Evolutionary conservation across 2,113 vertebrate species (phyloP).

Genomic region (Camelus bactrianus): DNA sequence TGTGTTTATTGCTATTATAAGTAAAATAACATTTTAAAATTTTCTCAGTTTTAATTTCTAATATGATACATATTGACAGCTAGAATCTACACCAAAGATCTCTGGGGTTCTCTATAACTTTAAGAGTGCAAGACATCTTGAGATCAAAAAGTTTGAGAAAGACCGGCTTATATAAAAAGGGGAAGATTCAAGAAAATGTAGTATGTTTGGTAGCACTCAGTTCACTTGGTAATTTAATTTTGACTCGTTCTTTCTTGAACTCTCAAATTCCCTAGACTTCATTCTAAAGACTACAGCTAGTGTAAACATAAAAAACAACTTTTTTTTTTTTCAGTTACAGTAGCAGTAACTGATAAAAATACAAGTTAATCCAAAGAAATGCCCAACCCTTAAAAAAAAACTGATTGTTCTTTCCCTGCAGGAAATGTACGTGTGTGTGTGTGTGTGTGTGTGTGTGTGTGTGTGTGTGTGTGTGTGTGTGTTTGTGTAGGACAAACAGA

Average conservation of each 20-base stretch:
- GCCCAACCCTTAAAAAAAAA: neutral
- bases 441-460: neutral
- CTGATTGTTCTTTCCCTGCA: neutral
- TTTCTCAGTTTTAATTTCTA: slow-evolving; percentile 28
- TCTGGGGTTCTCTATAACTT: neutral
- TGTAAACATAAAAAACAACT: neutral
- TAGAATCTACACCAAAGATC: neutral
- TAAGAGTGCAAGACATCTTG: neutral
- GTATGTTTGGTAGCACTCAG: neutral
- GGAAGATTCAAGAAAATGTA: neutral
- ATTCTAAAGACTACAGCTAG: neutral
- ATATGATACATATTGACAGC: neutral
- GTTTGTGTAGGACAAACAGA: neutral
- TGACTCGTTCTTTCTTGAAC: neutral
- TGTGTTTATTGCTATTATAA: neutral
- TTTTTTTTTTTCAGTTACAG: neutral
- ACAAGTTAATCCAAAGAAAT: neutral
- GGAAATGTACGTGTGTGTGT: neutral
- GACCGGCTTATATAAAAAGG: neutral
- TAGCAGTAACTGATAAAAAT: slow-evolving; percentile 24
- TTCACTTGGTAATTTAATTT: slow-evolving; percentile 44
- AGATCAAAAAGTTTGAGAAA: neutral
- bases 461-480: neutral
- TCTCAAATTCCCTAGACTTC: neutral
- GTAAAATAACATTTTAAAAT: neutral